These are phyloP conservation scores for Aythya fuligula DNA, from an alignment of 2,797 vertebrate genomes.

Conservation along the genomic window DNA sequence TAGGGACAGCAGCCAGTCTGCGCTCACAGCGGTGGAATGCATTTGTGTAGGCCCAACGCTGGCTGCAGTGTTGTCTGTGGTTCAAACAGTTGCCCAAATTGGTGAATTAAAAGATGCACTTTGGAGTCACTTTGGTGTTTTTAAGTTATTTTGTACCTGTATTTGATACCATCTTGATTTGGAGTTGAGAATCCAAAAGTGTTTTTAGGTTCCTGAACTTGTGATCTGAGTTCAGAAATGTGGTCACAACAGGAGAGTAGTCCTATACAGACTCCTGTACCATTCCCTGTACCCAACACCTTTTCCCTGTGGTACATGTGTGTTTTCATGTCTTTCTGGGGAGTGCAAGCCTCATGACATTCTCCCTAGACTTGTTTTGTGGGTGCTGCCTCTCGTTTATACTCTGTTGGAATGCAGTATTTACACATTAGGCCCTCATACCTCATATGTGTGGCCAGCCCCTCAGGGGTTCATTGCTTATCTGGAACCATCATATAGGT, in stretches of 20 bases:
- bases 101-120: neutral
- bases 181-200: neutral
- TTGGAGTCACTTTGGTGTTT: neutral
- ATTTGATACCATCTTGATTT: neutral
- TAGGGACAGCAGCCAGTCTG: neutral
- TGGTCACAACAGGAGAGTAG: no score
- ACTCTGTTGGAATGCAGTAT: neutral
- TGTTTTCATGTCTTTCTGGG: neutral
- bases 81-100: neutral
- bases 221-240: no score
- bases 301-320: neutral
- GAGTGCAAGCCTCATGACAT: neutral
- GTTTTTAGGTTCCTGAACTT: neutral
- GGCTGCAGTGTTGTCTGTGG: accelerated
- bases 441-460: neutral
- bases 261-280: neutral
- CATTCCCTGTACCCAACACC: neutral
- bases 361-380: neutral
- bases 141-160: neutral
- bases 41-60: neutral
- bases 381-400: neutral
- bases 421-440: neutral
- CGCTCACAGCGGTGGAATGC: accelerated
- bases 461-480: neutral
- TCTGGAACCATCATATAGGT: neutral